phyloP scores from a whole-genome alignment of 2,113 vertebrate species.

The Eptatretus burgeri region DNA sequence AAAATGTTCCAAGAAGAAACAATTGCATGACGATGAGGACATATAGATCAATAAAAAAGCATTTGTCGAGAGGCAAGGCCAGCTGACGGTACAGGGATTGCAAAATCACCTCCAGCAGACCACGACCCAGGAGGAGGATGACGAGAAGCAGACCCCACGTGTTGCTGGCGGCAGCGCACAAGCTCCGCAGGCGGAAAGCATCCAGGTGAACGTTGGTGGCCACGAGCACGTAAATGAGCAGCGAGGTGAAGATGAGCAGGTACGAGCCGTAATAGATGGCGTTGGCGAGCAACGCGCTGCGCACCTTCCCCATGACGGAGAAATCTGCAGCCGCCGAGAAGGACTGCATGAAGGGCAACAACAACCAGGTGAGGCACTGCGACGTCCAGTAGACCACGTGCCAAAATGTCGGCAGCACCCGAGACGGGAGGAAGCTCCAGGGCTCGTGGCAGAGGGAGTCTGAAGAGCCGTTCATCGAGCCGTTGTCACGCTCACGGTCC shows the following conservation, averaged over 20 bases:
- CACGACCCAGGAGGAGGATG: slow-evolving; percentile 55
- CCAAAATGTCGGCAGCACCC: not conserved
- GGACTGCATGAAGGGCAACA: slow-evolving; percentile 80
- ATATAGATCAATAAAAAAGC: too few species aligned
- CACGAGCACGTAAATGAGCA: slow-evolving; percentile 57
- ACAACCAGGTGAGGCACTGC: slow-evolving; percentile 24
- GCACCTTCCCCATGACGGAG: slow-evolving; percentile 54
- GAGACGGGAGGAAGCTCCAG: too few species aligned
- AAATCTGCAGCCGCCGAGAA: slow-evolving; percentile 61
- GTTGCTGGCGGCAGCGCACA: slow-evolving; percentile 62
- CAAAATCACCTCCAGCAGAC: slow-evolving; percentile 66
- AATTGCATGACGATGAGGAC: too few species aligned
- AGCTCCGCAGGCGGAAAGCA: slow-evolving; percentile 48
- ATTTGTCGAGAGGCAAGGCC: slow-evolving; percentile 37
- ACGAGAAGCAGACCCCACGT: slow-evolving; percentile 81
- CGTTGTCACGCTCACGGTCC: not conserved
- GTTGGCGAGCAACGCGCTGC: slow-evolving; percentile 68
- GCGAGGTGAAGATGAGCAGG: slow-evolving; percentile 55
- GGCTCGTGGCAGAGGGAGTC: too few species aligned
- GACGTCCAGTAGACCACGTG: not conserved
- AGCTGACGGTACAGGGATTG: slow-evolving; percentile 59
- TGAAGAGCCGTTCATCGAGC: too few species aligned
- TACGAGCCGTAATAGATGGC: slow-evolving; percentile 79
- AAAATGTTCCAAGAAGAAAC: too few species aligned
- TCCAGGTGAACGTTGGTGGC: slow-evolving; percentile 40